A percentile compares a stretch with the other conserved stretches of the same genome.
phyloP scores from a whole-genome alignment of 1,140 invertebrate species.

The Lerema accius region DNA sequence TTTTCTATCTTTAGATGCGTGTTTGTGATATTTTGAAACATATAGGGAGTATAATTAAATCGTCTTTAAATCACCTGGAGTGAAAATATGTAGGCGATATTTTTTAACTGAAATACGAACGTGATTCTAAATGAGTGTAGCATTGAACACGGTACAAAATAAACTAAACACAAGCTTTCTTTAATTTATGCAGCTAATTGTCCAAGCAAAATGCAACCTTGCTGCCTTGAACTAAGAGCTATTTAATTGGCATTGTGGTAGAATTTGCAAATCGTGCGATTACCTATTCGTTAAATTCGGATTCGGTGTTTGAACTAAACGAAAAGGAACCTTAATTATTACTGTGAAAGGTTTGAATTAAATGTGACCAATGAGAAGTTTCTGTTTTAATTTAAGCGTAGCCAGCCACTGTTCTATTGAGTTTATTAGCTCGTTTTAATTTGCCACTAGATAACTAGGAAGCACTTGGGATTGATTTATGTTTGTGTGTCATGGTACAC shows the following conservation, averaged over 20 bases:
- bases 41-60: no score
- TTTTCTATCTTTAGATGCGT: no score
- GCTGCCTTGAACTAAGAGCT: no score
- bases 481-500: slow-evolving; percentile 12
- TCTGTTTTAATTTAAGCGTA: slow-evolving; percentile 24
- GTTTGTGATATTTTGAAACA: no score
- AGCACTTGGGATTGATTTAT: slow-evolving; percentile 43
- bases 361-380: not conserved
- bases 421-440: slow-evolving; percentile 35
- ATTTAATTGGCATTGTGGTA: not conserved
- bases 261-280: not conserved
- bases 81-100: no score
- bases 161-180: no score
- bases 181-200: no score
- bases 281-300: not conserved
- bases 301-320: not conserved
- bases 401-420: slow-evolving; percentile 10
- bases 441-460: slow-evolving; percentile 44
- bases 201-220: no score
- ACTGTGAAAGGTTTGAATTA: slow-evolving; percentile 7
- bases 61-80: no score
- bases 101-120: no score
- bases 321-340: slow-evolving; percentile 8
- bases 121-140: no score
- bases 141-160: no score